phyloP scores from a whole-genome alignment of 2,797 vertebrate genomes.

The Petrocephalus sullivani region DNA sequence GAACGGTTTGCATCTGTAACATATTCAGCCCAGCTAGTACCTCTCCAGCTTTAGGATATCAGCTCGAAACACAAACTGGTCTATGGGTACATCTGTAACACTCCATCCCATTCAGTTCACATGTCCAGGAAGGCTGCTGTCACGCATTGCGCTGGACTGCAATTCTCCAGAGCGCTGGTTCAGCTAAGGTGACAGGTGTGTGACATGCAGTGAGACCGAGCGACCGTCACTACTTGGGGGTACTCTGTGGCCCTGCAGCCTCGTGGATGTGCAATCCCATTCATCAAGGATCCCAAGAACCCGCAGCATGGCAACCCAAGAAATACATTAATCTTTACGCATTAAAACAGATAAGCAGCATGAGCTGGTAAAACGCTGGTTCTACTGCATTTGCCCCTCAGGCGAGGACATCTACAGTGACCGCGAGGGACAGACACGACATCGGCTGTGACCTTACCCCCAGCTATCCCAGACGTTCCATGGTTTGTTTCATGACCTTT shows the following conservation, averaged over 20 bases:
- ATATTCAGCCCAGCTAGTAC: background rate
- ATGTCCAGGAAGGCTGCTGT: background rate
- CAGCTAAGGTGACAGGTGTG: background rate
- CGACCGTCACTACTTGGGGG: background rate
- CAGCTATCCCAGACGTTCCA: constrained; percentile 44
- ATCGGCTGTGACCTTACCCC: constrained; percentile 42
- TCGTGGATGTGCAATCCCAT: background rate
- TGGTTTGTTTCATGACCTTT: constrained; percentile 14
- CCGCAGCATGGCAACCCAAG: background rate
- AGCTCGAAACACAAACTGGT: background rate
- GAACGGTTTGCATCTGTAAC: background rate
- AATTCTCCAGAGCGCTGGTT: background rate
- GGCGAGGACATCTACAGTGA: background rate
- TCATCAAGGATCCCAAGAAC: background rate
- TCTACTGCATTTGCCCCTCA: no score
- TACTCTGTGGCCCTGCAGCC: background rate
- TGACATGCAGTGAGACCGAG: background rate
- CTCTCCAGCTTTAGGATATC: background rate
- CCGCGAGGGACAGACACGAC: background rate
- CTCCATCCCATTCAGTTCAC: background rate
- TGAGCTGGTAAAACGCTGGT: background rate
- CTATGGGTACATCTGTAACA: background rate
- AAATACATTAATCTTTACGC: background rate
- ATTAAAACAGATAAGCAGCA: background rate
- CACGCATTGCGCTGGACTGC: background rate